Conservation (phyloP, 1,140 invertebrate species). For the Sinonovacula constricta region DNA sequence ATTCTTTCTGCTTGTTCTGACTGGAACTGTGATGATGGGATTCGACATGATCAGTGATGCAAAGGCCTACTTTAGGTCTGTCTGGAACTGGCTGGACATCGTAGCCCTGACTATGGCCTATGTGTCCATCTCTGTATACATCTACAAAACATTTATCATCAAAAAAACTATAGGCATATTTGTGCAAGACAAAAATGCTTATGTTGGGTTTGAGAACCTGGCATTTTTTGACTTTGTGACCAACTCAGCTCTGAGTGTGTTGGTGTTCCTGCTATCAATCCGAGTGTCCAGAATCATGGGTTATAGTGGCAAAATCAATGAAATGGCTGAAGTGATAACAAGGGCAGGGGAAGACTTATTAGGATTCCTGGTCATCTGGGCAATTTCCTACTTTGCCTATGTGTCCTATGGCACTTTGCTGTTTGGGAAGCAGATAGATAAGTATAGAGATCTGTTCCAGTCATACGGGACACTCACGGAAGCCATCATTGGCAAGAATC, state of each 20-base stretch:
- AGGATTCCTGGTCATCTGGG: slow-evolving; percentile 68
- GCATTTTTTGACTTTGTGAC: slow-evolving; percentile 56
- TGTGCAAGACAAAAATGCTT: slow-evolving; percentile 42
- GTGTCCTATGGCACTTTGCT: slow-evolving; percentile 60
- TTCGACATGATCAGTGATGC: slow-evolving; percentile 16
- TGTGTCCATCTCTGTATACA: slow-evolving; percentile 26
- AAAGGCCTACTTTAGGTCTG: slow-evolving; percentile 21
- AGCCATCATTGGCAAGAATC: slow-evolving; percentile 86
- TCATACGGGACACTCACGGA: slow-evolving; percentile 59
- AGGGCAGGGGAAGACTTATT: slow-evolving; percentile 55
- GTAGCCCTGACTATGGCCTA: slow-evolving; percentile 21
- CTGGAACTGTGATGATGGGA: not conserved
- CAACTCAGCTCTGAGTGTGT: slow-evolving; percentile 39
- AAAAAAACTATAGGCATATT: slow-evolving; percentile 31
- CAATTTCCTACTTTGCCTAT: slow-evolving; percentile 68
- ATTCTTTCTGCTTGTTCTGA: slow-evolving; percentile 31
- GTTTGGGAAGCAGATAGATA: slow-evolving; percentile 58
- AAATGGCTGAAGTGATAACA: slow-evolving; percentile 53
- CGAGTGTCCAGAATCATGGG: slow-evolving; percentile 55
- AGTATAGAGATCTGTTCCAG: slow-evolving; percentile 63
- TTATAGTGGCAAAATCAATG: slow-evolving; percentile 59
- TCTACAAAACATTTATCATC: slow-evolving; percentile 26
- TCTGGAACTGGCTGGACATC: slow-evolving; percentile 50
- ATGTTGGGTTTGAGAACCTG: slow-evolving; percentile 64
- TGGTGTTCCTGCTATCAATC: slow-evolving; percentile 57